Evolutionary conservation across 1,140 invertebrate species (phyloP), one percentile per base, ranked within the genome.

Genomic region (Heliconius eleuchia): DNA sequence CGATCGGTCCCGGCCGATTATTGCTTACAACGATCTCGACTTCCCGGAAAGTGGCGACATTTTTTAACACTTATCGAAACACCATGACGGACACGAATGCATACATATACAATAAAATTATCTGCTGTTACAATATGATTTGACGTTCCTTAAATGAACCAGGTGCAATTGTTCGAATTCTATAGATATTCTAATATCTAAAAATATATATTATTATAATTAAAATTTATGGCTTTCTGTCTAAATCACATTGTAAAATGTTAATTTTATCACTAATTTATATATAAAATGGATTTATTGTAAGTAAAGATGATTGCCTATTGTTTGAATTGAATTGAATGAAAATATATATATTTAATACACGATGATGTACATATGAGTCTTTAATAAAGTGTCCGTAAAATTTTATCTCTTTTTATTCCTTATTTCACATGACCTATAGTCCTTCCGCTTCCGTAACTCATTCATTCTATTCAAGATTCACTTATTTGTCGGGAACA

Each of bases 11-110:
- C 96, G 97, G 90, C 95, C 96, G 91, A 95, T 98, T 87, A 95
- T 98, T 95, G 96, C 96, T 91, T 98, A 98, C 96, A 96, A 97
- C 95, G 97, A 98, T 95, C 95, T 98, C 95, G 97, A 98, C 95
- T 97, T 97, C 87, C 97, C 96, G 89, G 97, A 97, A 91, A 94
- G 89, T 89, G 95, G 95, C 87, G 97, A 97, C 87, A 95, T 96
- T 91, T 96, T 96, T 91, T 97, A 95, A 92, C 80, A 52, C 70
- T 37, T 71, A 76, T 52, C 60, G 70, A 52, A 57, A 80, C 34
- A 13, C 8, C 37, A 71, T 71, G 23, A 42, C 50, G 34, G 46
- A 74, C 52, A 34, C 50, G 13, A 27, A 66, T 30, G 9, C 60
- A 66, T 66, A 66, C 2, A 66, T 66, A 66, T 66, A 66, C 23